phyloP scores from a whole-genome alignment of 2,888 invertebrate species.

The Coecobrya sp. region DNA sequence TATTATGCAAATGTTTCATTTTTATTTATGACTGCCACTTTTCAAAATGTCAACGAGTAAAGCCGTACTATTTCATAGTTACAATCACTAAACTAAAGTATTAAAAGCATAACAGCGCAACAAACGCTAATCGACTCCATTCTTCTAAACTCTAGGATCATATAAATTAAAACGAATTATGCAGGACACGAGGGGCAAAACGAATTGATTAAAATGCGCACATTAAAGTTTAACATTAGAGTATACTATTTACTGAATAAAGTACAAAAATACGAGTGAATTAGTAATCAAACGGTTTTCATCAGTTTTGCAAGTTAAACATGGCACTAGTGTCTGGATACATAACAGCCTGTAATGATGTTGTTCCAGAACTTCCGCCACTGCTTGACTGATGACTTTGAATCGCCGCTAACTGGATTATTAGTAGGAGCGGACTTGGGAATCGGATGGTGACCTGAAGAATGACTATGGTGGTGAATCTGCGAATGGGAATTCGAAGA shows the following conservation, averaged over 20 bases:
- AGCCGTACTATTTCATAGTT: too few relatives aligned
- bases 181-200: neutral
- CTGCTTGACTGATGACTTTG: constrained; percentile 61
- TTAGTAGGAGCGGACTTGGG: constrained; percentile 34
- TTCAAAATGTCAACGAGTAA: too few relatives aligned
- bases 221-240: neutral
- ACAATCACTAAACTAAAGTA: too few relatives aligned
- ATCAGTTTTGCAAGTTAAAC: constrained; percentile 82
- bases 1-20: too few relatives aligned
- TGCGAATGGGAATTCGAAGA: constrained; percentile 49
- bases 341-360: constrained; percentile 81
- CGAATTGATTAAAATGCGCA: neutral
- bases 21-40: too few relatives aligned
- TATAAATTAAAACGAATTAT: constrained; percentile 10
- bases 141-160: neutral
- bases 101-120: too few relatives aligned
- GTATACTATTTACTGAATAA: constrained; percentile 16
- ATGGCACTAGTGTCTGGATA: constrained; percentile 84
- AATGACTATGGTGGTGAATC: constrained; percentile 65
- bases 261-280: constrained; percentile 30
- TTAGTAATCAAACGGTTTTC: neutral
- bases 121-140: too few relatives aligned
- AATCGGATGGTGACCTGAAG: constrained; percentile 48
- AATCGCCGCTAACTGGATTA: neutral
- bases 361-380: constrained; percentile 18